Conservation (phyloP, 2,888 invertebrate genomes). For the Gerris lacustris region DNA sequence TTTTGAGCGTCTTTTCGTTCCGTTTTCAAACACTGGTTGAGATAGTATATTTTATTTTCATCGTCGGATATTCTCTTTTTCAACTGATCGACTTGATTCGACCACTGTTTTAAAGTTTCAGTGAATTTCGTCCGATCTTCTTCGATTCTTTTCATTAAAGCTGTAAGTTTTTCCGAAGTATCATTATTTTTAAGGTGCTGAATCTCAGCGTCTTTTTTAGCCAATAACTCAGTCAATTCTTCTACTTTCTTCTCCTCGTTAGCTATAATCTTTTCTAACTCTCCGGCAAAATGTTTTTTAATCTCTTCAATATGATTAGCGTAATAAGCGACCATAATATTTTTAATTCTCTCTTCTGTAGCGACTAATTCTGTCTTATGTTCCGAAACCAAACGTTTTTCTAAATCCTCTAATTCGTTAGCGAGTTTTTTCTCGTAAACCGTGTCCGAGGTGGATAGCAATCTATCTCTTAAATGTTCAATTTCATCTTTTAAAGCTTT, state of each 20-base stretch:
- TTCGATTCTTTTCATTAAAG: constrained; percentile 14
- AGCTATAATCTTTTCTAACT: constrained; percentile 17
- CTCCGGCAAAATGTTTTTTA: constrained; percentile 16
- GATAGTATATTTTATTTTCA: neutral
- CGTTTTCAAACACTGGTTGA: neutral
- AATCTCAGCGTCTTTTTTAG: constrained; percentile 18
- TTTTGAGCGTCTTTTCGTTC: neutral
- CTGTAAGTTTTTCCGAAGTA: constrained; percentile 9
- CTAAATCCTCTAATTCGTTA: constrained; percentile 20
- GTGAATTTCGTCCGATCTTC: constrained; percentile 12
- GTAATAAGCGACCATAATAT: constrained; percentile 23
- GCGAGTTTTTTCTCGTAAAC: constrained; percentile 10
- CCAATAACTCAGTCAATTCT: constrained; percentile 14
- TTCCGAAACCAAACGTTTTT: constrained; percentile 15
- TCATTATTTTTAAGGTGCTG: neutral
- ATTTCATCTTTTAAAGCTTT: neutral
- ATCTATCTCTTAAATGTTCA: neutral
- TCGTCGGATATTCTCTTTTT: neutral
- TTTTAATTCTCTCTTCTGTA: constrained; percentile 24
- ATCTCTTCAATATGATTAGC: constrained; percentile 24
- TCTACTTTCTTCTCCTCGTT: constrained; percentile 15
- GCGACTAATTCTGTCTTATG: constrained; percentile 18
- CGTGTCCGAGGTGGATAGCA: neutral
- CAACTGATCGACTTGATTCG: constrained; percentile 13
- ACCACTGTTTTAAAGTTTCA: constrained; percentile 16